Evolutionary conservation across 53 echinoderm and acorn worm species (phyloP), one percentile per base, ranked within the genome.

Genomic region (Mesocentrotus franciscanus): DNA sequence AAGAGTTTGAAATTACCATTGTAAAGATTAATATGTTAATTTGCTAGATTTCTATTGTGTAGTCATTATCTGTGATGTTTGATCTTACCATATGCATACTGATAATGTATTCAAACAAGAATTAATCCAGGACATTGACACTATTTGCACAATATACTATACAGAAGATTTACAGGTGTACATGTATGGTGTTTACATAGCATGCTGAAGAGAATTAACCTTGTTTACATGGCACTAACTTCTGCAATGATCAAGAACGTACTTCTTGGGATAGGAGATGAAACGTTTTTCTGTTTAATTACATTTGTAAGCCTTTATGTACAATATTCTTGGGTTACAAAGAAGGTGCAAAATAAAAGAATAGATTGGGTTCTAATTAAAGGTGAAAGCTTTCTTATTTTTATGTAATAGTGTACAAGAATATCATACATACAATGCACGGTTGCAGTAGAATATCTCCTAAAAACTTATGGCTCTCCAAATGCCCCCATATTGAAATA

Each of bases 181-280:
- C n/a, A n/a, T n/a, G n/a, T n/a, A n/a, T n/a, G n/a, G n/a, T 87
- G 60, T 87, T 56, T 87, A 87, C 58, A 87, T 15, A 27, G 32
- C 29, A 58, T 87, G 58, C 26, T 34, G 58, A 8, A 10, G 29
- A 57, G 10, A 87, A 58, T 27, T 1, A 11, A 27, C n/a, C 58
- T 57, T 87, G 58, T 87, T 87, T 87, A 15, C 59, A 87, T 15
- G 7, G 11, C 58, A 58, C 58, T 87, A 7, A 58, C 87, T n/a
- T 87, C 56, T 84, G 49, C 58, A 58, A 87, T 26, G 27, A 22
- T 58, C 87, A 58, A 58, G 60, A 58, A 85, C 16, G 17, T 42
- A 16, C 15, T 78, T 16, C 42, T 81, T 81, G 20, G 32, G 22
- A 39, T 33, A 36, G 22, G 20, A 42, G 39, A 15, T 20, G 12